These are phyloP conservation scores for Phytoseiulus persimilis DNA, from an alignment of 2,888 invertebrate genomes.

Conservation along the genomic window DNA sequence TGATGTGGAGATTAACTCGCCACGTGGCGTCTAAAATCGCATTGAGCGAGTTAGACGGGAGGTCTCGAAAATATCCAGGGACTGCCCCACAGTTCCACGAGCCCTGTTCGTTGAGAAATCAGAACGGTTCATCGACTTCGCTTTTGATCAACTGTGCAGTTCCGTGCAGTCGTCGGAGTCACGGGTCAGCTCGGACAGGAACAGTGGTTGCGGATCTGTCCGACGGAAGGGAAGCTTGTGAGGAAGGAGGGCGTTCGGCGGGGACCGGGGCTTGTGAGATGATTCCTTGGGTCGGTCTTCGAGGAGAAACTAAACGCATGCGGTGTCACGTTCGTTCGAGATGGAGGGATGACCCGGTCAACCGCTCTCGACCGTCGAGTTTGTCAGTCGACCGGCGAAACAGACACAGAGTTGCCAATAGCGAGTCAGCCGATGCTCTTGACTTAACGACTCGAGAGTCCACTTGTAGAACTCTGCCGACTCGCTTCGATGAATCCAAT, in stretches of 20 bases:
- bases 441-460: conserved; percentile 16
- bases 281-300: not conserved
- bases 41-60: too few species aligned
- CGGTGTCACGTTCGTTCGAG: conserved; percentile 23
- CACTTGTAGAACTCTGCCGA: conserved; percentile 21
- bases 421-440: not conserved
- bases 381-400: not conserved
- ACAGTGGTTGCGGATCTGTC: not conserved
- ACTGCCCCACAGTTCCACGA: not conserved
- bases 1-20: too few species aligned
- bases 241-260: not conserved
- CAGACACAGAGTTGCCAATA: not conserved
- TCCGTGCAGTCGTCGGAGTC: not conserved
- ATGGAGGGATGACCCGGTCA: not conserved
- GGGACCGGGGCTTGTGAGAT: not conserved
- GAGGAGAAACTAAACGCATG: conserved; percentile 25
- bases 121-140: not conserved
- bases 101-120: not conserved
- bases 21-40: too few species aligned
- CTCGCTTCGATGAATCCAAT: not conserved
- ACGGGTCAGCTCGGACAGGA: not conserved
- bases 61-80: too few species aligned
- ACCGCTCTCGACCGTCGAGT: not conserved
- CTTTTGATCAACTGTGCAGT: not conserved
- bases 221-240: not conserved